Conservation (phyloP, 2,113 vertebrate genomes). For the Salvelinus namaycush region DNA sequence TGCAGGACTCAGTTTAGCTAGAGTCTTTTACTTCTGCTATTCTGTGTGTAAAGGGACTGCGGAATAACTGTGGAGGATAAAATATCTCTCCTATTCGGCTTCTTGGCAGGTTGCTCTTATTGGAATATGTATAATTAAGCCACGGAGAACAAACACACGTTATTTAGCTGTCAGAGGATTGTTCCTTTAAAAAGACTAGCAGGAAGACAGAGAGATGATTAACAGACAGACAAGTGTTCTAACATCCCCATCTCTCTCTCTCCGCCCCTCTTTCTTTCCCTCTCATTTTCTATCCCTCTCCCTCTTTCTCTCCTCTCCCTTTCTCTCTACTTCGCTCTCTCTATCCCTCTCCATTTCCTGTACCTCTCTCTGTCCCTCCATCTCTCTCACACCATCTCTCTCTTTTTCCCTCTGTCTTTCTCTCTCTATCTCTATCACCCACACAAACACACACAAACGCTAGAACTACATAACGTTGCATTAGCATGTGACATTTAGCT, state of each 20-base stretch:
- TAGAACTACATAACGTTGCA: not conserved
- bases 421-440: not conserved
- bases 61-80: conserved; percentile 32
- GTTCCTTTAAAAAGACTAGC: not conserved
- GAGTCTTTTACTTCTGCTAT: conserved; percentile 13
- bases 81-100: conserved; percentile 30
- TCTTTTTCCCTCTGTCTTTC: not conserved
- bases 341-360: not conserved
- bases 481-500: too few relatives aligned
- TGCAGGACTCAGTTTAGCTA: not conserved
- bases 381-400: not conserved
- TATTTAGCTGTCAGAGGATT: conserved; percentile 52
- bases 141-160: conserved; percentile 38
- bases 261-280: not conserved
- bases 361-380: not conserved
- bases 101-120: conserved; percentile 32
- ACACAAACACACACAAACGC: not conserved
- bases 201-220: not conserved
- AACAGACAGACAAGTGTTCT: not conserved
- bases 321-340: not conserved
- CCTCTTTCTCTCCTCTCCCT: not conserved
- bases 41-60: conserved; percentile 20
- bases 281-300: not conserved
- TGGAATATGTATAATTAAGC: conserved; percentile 56
- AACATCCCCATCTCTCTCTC: not conserved